phyloP scores from a whole-genome alignment of 2,888 invertebrate genomes.

The Panzeria rudis region DNA sequence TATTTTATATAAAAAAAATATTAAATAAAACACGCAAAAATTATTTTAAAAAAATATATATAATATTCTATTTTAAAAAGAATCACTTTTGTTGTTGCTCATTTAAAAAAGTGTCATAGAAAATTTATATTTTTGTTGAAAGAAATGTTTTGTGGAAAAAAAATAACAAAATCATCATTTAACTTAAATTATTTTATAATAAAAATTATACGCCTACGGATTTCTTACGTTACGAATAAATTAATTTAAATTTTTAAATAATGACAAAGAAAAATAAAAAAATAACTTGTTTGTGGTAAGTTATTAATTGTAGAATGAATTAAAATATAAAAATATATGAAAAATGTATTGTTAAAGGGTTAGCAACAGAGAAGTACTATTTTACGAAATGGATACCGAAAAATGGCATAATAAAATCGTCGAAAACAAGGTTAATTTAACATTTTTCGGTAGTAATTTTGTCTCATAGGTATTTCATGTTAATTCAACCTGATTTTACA shows the following conservation, averaged over 20 bases:
- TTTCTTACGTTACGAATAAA: conserved; percentile 15
- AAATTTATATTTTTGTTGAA: conserved; percentile 43
- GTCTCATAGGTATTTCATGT: too few species aligned
- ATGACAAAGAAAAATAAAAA: conserved; percentile 2
- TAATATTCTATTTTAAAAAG: not conserved
- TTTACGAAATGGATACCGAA: too few species aligned
- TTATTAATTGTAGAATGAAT: conserved; percentile 6
- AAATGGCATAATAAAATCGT: too few species aligned
- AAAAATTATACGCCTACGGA: conserved; percentile 49
- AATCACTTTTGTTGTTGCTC: not conserved
- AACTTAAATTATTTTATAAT: conserved; percentile 18
- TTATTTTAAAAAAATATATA: not conserved
- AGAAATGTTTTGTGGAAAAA: not conserved
- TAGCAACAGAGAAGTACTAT: not conserved
- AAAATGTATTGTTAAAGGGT: not conserved
- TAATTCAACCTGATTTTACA: too few species aligned
- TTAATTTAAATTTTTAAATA: conserved; percentile 33
- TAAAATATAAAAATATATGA: not conserved
- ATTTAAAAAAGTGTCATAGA: conserved; percentile 48
- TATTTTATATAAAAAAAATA: conserved; percentile 44
- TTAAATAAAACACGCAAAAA: conserved; percentile 4
- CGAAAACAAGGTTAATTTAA: too few species aligned
- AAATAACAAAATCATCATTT: conserved; percentile 12
- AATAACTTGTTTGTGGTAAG: conserved; percentile 18
- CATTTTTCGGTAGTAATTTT: too few species aligned